Evolutionary conservation across 2,888 invertebrate genomes (phyloP).

Genomic region (Timandra comae): DNA sequence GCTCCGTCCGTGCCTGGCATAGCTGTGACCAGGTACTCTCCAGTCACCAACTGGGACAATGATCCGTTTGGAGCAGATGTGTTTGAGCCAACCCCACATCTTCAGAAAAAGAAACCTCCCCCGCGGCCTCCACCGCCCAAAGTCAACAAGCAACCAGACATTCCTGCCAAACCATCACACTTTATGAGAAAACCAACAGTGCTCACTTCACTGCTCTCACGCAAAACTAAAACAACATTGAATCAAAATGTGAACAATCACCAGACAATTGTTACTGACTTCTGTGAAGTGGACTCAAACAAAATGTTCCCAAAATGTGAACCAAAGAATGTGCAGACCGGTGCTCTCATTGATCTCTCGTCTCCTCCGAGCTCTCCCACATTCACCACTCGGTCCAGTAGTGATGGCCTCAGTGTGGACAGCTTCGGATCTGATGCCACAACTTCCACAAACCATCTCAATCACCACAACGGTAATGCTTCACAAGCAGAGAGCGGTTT

Average conservation of each 20-base stretch:
- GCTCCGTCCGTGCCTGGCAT: conserved; percentile 73
- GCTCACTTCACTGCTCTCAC: conserved; percentile 52
- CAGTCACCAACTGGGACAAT: conserved; percentile 74
- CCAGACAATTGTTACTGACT: conserved; percentile 34
- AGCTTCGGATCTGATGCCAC: conserved; percentile 86
- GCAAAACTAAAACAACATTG: conserved; percentile 49
- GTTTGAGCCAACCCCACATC: conserved; percentile 61
- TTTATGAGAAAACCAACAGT: conserved; percentile 71
- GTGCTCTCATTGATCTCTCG: conserved; percentile 82
- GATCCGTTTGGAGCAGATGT: conserved; percentile 70
- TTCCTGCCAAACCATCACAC: conserved; percentile 70
- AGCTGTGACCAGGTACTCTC: conserved; percentile 62
- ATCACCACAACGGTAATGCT: conserved; percentile 76
- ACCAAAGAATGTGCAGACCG: conserved; percentile 61
- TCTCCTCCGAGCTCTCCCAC: conserved; percentile 86
- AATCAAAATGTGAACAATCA: conserved; percentile 32
- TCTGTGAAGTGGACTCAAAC: conserved; percentile 48
- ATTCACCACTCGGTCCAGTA: conserved; percentile 83
- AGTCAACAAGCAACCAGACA: conserved; percentile 48
- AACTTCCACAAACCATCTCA: conserved; percentile 71
- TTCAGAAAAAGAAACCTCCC: conserved; percentile 82
- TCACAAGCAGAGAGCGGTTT: conserved; percentile 88
- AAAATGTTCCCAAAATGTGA: conserved; percentile 70
- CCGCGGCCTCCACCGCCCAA: conserved; percentile 84
- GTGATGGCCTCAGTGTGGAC: conserved; percentile 84